phyloP scores from a whole-genome alignment of 2,888 invertebrate genomes.

The Xestia sexstrigata region DNA sequence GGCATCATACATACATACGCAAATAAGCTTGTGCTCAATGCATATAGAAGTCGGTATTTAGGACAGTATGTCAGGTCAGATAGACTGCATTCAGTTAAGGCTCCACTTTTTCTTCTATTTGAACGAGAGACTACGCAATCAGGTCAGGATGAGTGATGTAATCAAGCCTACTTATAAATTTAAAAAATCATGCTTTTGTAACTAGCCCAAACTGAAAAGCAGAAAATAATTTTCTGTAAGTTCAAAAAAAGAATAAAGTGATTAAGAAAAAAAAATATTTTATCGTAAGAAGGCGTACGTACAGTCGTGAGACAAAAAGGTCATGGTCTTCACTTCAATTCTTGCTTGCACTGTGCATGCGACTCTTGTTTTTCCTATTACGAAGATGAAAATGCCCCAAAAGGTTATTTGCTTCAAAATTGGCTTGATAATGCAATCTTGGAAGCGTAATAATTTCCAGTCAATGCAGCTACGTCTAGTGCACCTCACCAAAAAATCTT shows the following conservation, averaged over 20 bases:
- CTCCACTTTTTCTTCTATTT: constrained; percentile 7
- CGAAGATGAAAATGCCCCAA: background rate
- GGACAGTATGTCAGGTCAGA: constrained; percentile 32
- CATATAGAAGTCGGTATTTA: constrained; percentile 17
- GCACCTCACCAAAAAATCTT: background rate
- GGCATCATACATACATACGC: constrained; percentile 4
- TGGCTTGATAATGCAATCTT: background rate
- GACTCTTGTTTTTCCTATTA: background rate
- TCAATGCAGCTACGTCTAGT: background rate
- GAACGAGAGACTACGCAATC: background rate
- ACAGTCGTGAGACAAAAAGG: background rate
- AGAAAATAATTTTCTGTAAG: too few relatives aligned
- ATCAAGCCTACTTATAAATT: background rate
- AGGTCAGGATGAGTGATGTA: background rate
- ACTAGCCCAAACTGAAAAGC: too few relatives aligned
- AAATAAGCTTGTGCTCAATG: constrained; percentile 36
- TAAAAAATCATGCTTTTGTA: too few relatives aligned
- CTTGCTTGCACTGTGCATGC: background rate
- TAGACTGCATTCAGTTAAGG: background rate
- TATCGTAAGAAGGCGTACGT: background rate
- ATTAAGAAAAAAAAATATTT: background rate
- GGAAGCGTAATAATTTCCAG: background rate
- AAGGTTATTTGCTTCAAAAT: background rate
- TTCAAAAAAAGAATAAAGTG: too few relatives aligned
- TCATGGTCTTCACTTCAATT: too few relatives aligned